Percentiles rank a stretch among this genome's conserved stretches.
phyloP scores from a whole-genome alignment of 2,797 vertebrate genomes.

The Phrynocephalus vlangalii region DNA sequence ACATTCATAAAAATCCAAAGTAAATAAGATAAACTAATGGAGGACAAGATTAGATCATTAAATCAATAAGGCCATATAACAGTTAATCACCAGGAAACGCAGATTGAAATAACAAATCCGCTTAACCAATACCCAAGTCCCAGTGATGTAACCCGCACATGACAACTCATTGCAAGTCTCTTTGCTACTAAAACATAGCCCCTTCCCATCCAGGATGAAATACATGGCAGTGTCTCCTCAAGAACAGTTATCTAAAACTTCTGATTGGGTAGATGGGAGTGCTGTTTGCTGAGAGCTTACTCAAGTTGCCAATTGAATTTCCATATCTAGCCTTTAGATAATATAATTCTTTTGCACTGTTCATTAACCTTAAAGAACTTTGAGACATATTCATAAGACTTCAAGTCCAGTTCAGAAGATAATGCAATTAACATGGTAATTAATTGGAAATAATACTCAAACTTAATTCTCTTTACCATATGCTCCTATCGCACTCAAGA shows the following conservation, averaged over 20 bases:
- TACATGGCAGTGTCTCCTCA: not conserved
- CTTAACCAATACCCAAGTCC: not conserved
- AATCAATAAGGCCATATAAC: too few relatives aligned
- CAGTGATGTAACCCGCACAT: not conserved
- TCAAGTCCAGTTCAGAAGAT: slow-evolving; percentile 34
- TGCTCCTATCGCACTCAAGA: slow-evolving; percentile 2
- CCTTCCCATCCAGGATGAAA: not conserved
- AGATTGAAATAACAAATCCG: not conserved
- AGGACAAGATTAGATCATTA: too few relatives aligned
- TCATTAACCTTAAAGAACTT: slow-evolving; percentile 41
- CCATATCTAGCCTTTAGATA: not conserved
- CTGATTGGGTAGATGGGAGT: slow-evolving; percentile 4
- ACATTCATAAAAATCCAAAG: too few relatives aligned
- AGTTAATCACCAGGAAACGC: too few relatives aligned
- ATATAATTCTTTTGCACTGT: slow-evolving; percentile 24
- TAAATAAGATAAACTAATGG: too few relatives aligned
- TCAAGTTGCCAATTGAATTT: not conserved
- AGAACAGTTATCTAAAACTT: not conserved
- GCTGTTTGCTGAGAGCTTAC: slow-evolving; percentile 1
- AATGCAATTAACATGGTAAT: slow-evolving; percentile 37
- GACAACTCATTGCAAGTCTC: not conserved
- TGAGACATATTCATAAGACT: slow-evolving; percentile 23
- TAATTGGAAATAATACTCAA: slow-evolving; percentile 31
- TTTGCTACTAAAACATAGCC: not conserved
- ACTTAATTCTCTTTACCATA: not conserved